Conservation (phyloP, 2,113 vertebrate genomes). For the Pseudolaguvia tuberculata region DNA sequence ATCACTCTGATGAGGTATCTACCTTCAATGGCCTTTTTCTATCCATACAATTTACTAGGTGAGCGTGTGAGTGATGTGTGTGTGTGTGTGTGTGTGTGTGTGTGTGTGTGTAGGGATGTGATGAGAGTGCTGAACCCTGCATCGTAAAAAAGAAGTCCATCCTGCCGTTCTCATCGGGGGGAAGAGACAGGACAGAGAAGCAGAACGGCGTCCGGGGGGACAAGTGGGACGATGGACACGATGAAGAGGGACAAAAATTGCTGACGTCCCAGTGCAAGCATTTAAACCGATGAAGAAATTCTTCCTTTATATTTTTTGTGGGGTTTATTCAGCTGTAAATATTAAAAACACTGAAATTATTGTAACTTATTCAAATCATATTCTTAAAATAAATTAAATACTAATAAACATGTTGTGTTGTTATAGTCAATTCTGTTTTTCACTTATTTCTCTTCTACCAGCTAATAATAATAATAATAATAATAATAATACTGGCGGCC, state of each 20-base stretch:
- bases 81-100: neutral
- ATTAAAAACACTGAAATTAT: neutral
- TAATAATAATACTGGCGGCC: too few relatives aligned
- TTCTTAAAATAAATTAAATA: neutral
- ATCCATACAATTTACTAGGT: too few relatives aligned
- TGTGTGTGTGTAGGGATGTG: slow-evolving; percentile 1
- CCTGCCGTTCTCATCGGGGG: slow-evolving; percentile 33
- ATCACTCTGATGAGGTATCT: slow-evolving; percentile 38
- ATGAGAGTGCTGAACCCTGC: slow-evolving; percentile 6
- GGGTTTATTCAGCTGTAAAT: slow-evolving; percentile 15
- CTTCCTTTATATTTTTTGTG: neutral
- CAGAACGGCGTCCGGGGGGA: slow-evolving; percentile 36
- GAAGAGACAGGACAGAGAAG: slow-evolving; percentile 38
- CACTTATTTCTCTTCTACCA: too few relatives aligned
- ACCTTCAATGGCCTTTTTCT: neutral
- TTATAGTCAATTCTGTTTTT: too few relatives aligned
- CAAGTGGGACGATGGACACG: slow-evolving; percentile 34
- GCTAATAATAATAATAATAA: too few relatives aligned
- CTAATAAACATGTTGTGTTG: neutral
- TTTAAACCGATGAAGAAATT: neutral
- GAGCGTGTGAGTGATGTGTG: neutral
- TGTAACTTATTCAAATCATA: neutral
- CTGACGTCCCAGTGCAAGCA: slow-evolving; percentile 31
- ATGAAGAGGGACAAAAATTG: slow-evolving; percentile 40
- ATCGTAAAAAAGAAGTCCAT: slow-evolving; percentile 33